Base-by-base conservation (phyloP, 1,140 invertebrate genomes). In the Drosophila subpulchrella region DNA sequence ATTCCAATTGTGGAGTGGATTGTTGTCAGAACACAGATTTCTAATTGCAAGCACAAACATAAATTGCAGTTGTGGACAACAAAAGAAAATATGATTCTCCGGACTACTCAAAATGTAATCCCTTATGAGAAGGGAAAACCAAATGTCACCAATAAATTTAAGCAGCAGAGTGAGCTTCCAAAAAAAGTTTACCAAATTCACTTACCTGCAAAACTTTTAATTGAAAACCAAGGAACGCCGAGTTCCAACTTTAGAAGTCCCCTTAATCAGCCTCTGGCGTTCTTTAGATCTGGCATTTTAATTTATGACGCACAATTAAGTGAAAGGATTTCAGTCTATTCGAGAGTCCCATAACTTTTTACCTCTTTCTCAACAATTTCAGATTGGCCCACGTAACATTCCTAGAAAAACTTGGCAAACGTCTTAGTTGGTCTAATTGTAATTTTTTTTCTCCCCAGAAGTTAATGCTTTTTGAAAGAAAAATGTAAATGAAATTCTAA, bases 21-120 rank as follows among this genome's bases (percentile, higher is more conserved):
- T 83, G 67, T 88, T 86, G 83, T 84, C 51, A 36, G 36, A 56
- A 68, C 80, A 89, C 84, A 89, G 84, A 88, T 88, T 88, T 89
- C 36, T 41, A 83, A 88, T 88, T 79, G 79, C 66, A 46, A 59
- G 70, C 75, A 75, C 39, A 72, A 86, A 78, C 68, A 71, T 48
- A 44, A 67, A 62, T 68, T 74, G 75, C 68, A 73, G 55, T 57
- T 72, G 39, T 10, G 20, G 11, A n/a, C 27, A 27, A 54, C 27
- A 32, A 55, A 55, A 36, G 32, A 65, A 70, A 72, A 76, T 55
- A 54, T 47, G 41, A 44, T 50, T 61, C 48, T 41, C 36, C 27
- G 27, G 27, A 27, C 27, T 27, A 4, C 27, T 27, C 27, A 27
- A 27, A 27, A 2, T 27, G 17, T 15, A 55, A 15, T 44, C 13